A percentile compares a stretch with the other conserved stretches of the same genome.
These are phyloP conservation scores for Episyrphus balteatus DNA, from an alignment of 1,140 invertebrate species.

Conservation along the genomic window DNA sequence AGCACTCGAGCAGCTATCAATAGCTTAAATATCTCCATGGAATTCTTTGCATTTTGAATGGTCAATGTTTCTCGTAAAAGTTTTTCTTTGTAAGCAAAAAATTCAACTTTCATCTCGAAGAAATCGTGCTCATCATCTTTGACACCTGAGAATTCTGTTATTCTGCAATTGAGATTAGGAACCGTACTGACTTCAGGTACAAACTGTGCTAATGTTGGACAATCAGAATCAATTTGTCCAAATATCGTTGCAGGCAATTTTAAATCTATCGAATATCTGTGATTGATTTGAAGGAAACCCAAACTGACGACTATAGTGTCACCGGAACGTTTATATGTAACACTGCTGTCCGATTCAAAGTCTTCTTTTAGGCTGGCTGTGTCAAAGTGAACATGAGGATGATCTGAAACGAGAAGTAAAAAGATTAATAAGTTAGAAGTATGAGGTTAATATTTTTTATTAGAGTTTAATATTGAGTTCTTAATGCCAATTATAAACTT, in stretches of 20 bases:
- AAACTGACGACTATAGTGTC: conserved; percentile 32
- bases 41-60: conserved; percentile 33
- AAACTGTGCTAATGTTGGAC: conserved; percentile 12
- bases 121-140: conserved; percentile 27
- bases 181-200: conserved; percentile 23
- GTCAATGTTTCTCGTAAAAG: conserved; percentile 40
- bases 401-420: conserved; percentile 12
- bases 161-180: conserved; percentile 32
- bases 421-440: not conserved
- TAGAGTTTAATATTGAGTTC: no score
- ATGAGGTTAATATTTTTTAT: no score
- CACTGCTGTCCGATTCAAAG: conserved; percentile 29
- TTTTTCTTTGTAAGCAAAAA: conserved; percentile 43
- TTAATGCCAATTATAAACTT: no score
- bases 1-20: conserved; percentile 37
- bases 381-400: conserved; percentile 38
- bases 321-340: conserved; percentile 30
- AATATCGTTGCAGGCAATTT: conserved; percentile 28
- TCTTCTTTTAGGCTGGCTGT: conserved; percentile 23
- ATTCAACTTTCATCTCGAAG: conserved; percentile 40
- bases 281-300: conserved; percentile 37
- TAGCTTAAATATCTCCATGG: conserved; percentile 28
- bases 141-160: conserved; percentile 25
- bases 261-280: conserved; percentile 33
- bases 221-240: conserved; percentile 9